Base-by-base conservation (phyloP, 2,797 vertebrate genomes). In the Rhincodon typus region DNA sequence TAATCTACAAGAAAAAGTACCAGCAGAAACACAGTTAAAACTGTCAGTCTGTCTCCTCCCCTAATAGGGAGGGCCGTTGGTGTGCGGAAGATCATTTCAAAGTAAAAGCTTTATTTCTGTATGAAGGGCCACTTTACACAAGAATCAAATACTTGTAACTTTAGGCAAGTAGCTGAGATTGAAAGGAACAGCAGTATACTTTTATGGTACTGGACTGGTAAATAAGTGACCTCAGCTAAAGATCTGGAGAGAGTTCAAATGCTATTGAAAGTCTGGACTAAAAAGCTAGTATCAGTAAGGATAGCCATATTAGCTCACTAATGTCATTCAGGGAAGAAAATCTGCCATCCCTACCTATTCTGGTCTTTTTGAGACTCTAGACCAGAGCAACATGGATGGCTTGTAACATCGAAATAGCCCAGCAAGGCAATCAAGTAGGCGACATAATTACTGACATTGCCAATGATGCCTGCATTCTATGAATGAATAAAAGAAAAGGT, bases 71-170 rank as follows among this genome's bases (percentile, higher is more conserved):
- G 86, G 96, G 74, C 94, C 77, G 57, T 93, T 95, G 95, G 10
- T 96, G 96, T 82, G 95, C 87, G 79, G 96, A 96, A 95, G 96
- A 96, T 96, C 96, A 96, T 96, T 97, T 97, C 97, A 97, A 96
- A 97, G 97, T 97, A 97, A 97, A 96, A 97, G 97, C 96, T 87
- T 84, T 42, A 79, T 79, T 62, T 66, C n/a, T 66, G n/a, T 34
- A 15, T 57, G 46, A 74, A 95, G 94, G 23, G 5, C 70, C 46
- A 38, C 62, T 93, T 84, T 38, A 66, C 17, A 91, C 34, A 66
- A 93, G n/a, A 93, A 93, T 38, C 66, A 66, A 62, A 93, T 67
- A 42, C 23, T 93, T 38, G 0, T 93, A 42, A 93, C 25, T 69
- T 74, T 77, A 30, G 30, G 34, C 13, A 77, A 72, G 93, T n/a